Evolutionary conservation across 1,140 invertebrate genomes (phyloP), one percentile per base, ranked within the genome.

Genomic region (Heliconius congener): DNA sequence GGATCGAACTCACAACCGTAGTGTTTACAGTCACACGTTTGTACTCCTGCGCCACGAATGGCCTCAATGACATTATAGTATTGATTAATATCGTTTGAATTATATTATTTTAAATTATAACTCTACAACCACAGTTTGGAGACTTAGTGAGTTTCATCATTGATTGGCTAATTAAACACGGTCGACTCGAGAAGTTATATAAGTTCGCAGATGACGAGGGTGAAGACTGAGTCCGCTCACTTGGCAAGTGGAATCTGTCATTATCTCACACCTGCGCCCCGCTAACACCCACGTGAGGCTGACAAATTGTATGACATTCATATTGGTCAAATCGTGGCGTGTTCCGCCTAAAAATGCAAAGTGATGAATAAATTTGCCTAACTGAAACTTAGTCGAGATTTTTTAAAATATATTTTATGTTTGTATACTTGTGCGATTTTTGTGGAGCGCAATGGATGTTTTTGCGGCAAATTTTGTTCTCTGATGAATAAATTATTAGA

Each of bases 301-400:
- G 85, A 90, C 86, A 88, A 90, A 90, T 90, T 79, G 86, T 81
- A 84, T 85, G 83, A 88, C 88, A 90, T 88, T 86, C 88, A 84
- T 90, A 90, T 86, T 81, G 84, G 8, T 27, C 55, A 27, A 55
- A 55, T n/a, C 3, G 55, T 27, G 55, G n/a, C 8, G 9, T 57
- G 55, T 23, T n/a, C n/a, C 19, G 9, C n/a, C n/a, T 57, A 57
- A 57, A 57, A 57, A 57, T 57, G 55, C 55, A 57, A 57, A 57
- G 88, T 57, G 55, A 57, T 1, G 55, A 57, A 27, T 57, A 57
- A 57, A 57, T 57, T 57, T 57, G n/a, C n/a, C 6, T 23, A 23
- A 23, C 55, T 23, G 55, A 37, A 57, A 57, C 8, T 8, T 57
- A 57, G 55, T 57, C 27, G 3, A 23, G 55, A 57, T n/a, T 55